Percentiles rank a stretch among this genome's conserved stretches.
These are phyloP conservation scores for Mercenaria mercenaria DNA, from an alignment of 1,140 invertebrate genomes.

Conservation along the genomic window DNA sequence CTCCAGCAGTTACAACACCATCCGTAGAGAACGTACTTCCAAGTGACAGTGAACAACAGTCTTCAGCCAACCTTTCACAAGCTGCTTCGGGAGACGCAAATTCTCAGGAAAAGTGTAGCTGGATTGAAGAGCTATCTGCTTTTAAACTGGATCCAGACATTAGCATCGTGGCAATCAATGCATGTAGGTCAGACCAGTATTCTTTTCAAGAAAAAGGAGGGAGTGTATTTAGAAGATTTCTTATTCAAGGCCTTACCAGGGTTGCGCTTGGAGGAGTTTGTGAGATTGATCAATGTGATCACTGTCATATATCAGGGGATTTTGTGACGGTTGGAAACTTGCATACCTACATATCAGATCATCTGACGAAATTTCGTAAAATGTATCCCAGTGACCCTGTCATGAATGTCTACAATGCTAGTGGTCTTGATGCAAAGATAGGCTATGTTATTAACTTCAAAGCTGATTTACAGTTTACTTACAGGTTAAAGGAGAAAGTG, in stretches of 20 bases:
- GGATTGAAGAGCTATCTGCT: background rate
- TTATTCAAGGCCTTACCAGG: background rate
- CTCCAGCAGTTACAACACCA: background rate
- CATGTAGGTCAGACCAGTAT: background rate
- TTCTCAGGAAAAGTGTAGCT: background rate
- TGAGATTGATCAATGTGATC: background rate
- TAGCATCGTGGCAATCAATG: background rate
- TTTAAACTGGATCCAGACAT: background rate
- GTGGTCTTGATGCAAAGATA: background rate
- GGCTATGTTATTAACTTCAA: background rate
- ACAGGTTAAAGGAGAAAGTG: background rate
- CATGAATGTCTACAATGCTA: background rate
- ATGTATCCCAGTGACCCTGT: background rate
- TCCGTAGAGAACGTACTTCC: no score
- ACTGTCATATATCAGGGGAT: background rate
- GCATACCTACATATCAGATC: background rate
- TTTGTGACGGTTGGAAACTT: background rate
- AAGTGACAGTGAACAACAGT: background rate
- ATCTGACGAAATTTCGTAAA: background rate
- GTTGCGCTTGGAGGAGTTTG: background rate
- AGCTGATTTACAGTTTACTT: background rate
- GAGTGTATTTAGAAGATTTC: background rate
- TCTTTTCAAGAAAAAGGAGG: background rate
- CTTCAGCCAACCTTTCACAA: background rate
- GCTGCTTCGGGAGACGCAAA: background rate